Percentiles rank a stretch among this genome's conserved stretches.
Conservation (phyloP, 2,797 vertebrate genomes). For the Delichon dasypus region DNA sequence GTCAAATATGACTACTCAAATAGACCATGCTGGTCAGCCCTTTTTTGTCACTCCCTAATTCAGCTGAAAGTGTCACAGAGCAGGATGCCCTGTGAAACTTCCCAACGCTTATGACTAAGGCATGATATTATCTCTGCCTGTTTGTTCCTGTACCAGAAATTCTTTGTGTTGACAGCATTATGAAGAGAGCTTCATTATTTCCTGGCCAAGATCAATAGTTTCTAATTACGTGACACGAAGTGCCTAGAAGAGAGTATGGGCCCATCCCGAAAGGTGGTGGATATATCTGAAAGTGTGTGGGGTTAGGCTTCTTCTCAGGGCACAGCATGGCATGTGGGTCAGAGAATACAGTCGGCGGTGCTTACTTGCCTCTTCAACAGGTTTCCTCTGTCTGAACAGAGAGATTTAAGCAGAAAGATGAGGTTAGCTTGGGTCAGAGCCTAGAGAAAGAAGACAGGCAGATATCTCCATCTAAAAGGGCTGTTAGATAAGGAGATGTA, state of each 20-base stretch:
- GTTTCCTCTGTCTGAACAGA: background rate
- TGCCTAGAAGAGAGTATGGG: background rate
- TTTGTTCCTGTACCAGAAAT: background rate
- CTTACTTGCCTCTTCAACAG: background rate
- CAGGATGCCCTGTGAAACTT: background rate
- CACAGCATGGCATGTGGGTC: accelerated
- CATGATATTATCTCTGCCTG: accelerated
- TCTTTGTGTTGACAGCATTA: background rate
- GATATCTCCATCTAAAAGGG: background rate
- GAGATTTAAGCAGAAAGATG: background rate
- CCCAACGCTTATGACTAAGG: background rate
- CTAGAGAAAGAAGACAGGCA: background rate
- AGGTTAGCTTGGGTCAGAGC: background rate
- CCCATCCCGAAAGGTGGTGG: background rate
- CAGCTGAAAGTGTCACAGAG: background rate
- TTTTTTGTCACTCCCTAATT: background rate
- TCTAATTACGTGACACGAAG: background rate
- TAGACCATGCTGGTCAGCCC: background rate
- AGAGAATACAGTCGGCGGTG: background rate
- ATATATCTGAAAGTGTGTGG: background rate
- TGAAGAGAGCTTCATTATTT: background rate
- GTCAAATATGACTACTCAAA: background rate
- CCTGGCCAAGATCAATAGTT: background rate
- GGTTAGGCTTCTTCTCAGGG: background rate
- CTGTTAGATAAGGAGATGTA: background rate